Evolutionary conservation across 1,140 invertebrate species (phyloP).

Genomic region (Sinella curviseta): DNA sequence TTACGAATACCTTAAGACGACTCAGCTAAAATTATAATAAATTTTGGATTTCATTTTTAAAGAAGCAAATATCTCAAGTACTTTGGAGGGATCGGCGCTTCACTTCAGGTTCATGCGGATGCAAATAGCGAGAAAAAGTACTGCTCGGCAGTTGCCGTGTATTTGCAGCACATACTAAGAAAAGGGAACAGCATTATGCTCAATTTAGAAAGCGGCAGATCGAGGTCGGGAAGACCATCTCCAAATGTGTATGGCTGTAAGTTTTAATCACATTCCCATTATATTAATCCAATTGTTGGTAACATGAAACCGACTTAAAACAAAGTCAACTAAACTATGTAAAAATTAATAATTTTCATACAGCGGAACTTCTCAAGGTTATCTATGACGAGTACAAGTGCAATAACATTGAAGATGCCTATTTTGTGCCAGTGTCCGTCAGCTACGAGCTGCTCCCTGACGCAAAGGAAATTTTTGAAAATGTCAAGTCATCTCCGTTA

Average conservation of each 20-base stretch:
- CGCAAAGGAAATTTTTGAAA: background rate
- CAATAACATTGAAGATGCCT: conserved; percentile 32
- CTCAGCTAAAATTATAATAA: background rate
- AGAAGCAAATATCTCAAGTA: background rate
- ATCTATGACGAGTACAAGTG: background rate
- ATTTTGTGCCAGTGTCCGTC: conserved; percentile 33
- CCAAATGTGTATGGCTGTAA: conserved; percentile 26
- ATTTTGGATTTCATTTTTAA: background rate
- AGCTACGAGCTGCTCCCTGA: conserved; percentile 38
- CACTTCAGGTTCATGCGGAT: background rate
- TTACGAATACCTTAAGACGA: background rate
- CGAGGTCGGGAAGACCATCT: background rate
- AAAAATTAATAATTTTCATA: background rate
- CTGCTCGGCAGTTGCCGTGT: background rate
- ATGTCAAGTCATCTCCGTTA: background rate
- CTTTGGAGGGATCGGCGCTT: background rate
- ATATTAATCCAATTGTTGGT: background rate
- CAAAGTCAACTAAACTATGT: background rate
- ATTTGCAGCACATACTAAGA: conserved; percentile 3
- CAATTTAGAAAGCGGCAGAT: background rate
- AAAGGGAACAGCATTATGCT: background rate
- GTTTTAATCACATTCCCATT: background rate
- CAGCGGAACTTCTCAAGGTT: conserved; percentile 28
- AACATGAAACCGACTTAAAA: background rate
- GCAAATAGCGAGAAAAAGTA: background rate